Base-by-base conservation (phyloP, 2,888 invertebrate species). In the Agrypnus murinus region DNA sequence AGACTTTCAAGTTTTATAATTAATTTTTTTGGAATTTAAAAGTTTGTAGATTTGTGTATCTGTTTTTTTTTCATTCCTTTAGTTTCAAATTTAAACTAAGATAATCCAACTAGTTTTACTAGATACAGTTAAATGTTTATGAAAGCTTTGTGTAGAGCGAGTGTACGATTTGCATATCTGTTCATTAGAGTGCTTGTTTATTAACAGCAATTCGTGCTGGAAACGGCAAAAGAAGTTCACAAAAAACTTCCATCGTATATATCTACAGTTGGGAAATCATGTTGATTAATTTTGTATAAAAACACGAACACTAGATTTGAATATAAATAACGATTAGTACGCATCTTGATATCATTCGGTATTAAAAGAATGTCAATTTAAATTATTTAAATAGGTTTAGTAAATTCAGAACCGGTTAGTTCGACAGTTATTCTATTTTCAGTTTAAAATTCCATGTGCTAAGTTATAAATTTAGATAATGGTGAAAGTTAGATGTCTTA, bases 281-380 rank as follows among this genome's bases (percentile, higher is more conserved):
- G 63, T 57, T 69, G 69, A 69, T 69, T 69, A 69, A 69, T 69
- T 69, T 69, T 50, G 46, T 64, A 58, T 59, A 69, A 64, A 69
- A 69, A 69, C 65, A 69, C 59, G 65, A 69, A 64, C 63, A 64
- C 59, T 45, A 65, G 65, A 65, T 69, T 69, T 67, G 67, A 65
- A 65, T 62, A 67, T 71, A 67, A 71, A 65, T 71, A 71, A 71
- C 48, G 63, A 71, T 71, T 58, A 67, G 65, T 58, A 70, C 72
- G 66, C 72, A 78, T 78, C 78, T 76, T 75, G 79, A 79, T 80
- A 78, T 79, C 81, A 76, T 79, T 79, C 78, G 78, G 77, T 80
- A 83, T 83, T 82, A 82, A 83, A 81, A 82, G 82, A 83, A 83
- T 82, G 82, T 82, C 82, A 82, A 81, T 81, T 81, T 79, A 81